Evolutionary conservation across 2,797 vertebrate genomes (phyloP).

Genomic region (Gallinago nigripennis): DNA sequence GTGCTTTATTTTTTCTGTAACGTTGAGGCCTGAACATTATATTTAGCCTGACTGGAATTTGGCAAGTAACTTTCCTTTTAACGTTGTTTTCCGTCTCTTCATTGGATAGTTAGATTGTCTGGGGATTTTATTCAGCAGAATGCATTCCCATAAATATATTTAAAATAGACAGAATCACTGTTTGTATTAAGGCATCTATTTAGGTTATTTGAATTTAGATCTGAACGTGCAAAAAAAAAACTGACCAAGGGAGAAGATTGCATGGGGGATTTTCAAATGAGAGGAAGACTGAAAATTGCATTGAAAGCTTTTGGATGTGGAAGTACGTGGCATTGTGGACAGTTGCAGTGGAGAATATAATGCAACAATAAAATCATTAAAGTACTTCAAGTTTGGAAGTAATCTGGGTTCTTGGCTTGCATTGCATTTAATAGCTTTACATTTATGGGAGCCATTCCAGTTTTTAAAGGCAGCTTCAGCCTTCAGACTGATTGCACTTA

Average conservation of each 20-base stretch:
- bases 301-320: conserved; percentile 53
- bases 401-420: conserved; percentile 64
- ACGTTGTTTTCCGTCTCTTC: conserved; percentile 41
- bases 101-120: conserved; percentile 19
- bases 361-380: conserved; percentile 70
- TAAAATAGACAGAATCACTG: conserved; percentile 34
- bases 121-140: conserved; percentile 65
- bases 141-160: conserved; percentile 56
- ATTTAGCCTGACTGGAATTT: conserved; percentile 60
- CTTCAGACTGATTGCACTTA: conserved; percentile 71
- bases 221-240: conserved; percentile 20
- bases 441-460: conserved; percentile 68
- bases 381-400: conserved; percentile 64
- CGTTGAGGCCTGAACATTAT: neutral
- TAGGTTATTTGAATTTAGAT: conserved; percentile 41
- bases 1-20: neutral
- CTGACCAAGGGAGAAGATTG: neutral
- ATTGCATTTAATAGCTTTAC: conserved; percentile 66
- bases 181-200: conserved; percentile 31
- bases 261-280: conserved; percentile 11
- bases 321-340: conserved; percentile 50
- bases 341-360: conserved; percentile 60
- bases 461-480: conserved; percentile 70
- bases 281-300: conserved; percentile 27
- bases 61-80: conserved; percentile 48